Evolutionary conservation across 1,140 invertebrate genomes (phyloP).

Genomic region (Drosophila simulans): DNA sequence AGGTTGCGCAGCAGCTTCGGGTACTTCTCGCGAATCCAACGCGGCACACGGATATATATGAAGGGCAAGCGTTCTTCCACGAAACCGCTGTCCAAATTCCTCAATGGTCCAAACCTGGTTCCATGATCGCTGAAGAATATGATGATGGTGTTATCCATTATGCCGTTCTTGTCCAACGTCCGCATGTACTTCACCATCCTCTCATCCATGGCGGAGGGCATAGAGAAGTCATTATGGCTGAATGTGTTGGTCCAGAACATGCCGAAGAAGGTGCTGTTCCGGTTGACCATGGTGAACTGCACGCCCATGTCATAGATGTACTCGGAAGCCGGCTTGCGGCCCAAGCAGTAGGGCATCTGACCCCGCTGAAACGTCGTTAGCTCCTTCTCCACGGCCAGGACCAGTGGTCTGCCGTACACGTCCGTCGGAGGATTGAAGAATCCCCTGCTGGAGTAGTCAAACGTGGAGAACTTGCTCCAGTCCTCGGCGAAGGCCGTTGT

Average conservation of each 20-base stretch:
- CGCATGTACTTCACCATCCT: conserved; percentile 87
- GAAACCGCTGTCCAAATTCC: conserved; percentile 89
- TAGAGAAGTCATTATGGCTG: conserved; percentile 91
- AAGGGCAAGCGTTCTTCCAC: conserved; percentile 96
- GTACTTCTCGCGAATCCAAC: conserved; percentile 89
- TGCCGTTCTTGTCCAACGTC: conserved; percentile 86
- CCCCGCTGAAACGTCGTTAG: conserved; percentile 67
- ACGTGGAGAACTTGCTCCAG: conserved; percentile 88
- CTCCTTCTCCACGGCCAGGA: conserved; percentile 87
- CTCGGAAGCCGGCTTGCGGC: conserved; percentile 86
- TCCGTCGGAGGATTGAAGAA: conserved; percentile 92
- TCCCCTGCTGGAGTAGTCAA: conserved; percentile 91
- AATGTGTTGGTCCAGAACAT: conserved; percentile 92
- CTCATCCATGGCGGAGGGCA: conserved; percentile 88
- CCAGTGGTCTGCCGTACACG: conserved; percentile 91
- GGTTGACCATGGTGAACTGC: conserved; percentile 85
- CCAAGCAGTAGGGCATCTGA: conserved; percentile 86
- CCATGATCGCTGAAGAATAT: conserved; percentile 97
- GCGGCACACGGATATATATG: conserved; percentile 91
- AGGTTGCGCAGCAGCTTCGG: conserved; percentile 88
- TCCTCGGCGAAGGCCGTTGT: conserved; percentile 93
- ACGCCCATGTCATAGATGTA: conserved; percentile 86
- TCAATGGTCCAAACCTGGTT: conserved; percentile 92
- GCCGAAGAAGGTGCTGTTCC: conserved; percentile 87
- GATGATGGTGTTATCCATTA: conserved; percentile 89